phyloP scores from a whole-genome alignment of 2,113 vertebrate species.

The Alethe castanea region DNA sequence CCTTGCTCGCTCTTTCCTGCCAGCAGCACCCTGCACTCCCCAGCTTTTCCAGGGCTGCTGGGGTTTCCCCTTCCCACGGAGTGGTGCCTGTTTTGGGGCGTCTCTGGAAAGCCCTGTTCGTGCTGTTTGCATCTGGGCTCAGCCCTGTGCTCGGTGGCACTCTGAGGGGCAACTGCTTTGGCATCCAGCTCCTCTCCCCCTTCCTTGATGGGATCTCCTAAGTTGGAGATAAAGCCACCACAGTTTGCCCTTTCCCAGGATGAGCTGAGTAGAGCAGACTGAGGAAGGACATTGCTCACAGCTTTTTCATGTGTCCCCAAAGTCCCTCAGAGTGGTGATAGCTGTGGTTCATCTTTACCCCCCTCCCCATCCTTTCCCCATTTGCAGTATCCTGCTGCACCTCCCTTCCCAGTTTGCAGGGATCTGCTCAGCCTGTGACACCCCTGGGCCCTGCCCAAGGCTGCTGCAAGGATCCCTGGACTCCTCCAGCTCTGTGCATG shows the following conservation, averaged over 20 bases:
- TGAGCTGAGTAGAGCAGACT: background rate
- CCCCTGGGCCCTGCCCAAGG: background rate
- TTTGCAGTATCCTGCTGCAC: background rate
- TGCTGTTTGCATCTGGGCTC: background rate
- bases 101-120: background rate
- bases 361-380: no score
- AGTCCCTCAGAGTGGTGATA: fast-evolving
- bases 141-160: fast-evolving
- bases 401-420: fast-evolving
- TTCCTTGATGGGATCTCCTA: background rate
- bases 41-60: background rate
- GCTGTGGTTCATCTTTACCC: background rate
- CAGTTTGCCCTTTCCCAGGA: background rate
- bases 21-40: fast-evolving
- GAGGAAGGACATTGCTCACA: background rate
- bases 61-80: background rate
- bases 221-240: background rate
- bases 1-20: background rate
- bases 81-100: background rate
- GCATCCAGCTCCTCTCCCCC: background rate
- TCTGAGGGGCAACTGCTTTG: background rate
- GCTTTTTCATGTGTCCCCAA: background rate
- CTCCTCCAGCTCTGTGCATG: background rate
- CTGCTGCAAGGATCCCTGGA: background rate
- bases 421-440: background rate